Evolutionary conservation across 2,797 vertebrate genomes (phyloP), one percentile per base, ranked within the genome.

Genomic region (Serranus cabrilla): DNA sequence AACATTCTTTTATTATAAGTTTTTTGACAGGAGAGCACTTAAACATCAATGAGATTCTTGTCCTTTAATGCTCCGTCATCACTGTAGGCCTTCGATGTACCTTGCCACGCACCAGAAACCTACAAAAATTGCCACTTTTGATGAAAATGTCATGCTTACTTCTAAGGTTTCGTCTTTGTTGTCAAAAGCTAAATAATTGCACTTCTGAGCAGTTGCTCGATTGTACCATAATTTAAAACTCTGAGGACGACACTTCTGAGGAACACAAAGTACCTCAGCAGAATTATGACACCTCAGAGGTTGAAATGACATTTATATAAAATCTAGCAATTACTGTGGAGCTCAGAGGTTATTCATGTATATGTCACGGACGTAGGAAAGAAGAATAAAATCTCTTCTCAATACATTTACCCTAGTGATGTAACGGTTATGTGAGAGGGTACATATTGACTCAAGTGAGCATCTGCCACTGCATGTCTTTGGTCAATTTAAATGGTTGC

Each of bases 261-360:
- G 47, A 40, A 25, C 55, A 81, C 50, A 45, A 76, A 72, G 67
- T 54, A 58, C 37, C 27, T 66, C 25, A 5, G 49, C 45, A 52
- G 25, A 77, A 57, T 57, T 52, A 50, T 47, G 75, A 83, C 71
- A 81, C 52, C 58, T 84, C 76, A 12, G 60, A 83, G 72, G 81
- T 67, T 64, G 51, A 81, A 69, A 74, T 87, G 62, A 84, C 81
- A 83, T 90, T 87, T 60, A 74, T 80, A 77, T 84, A 46, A 76
- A 78, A 76, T 83, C 47, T 12, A 37, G 62, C 60, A 79, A 83
- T 86, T 81, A 87, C 72, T 14, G 45, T 1, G 25, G 21, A 37
- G 18, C 59, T 68, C 16, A 5, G 39, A 74, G 76, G 78, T 83
- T 74, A 78, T 78, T 78, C 64, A 49, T 64, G 57, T 74, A 49